Evolutionary conservation across 1,140 invertebrate genomes (phyloP).

Genomic region (Drosophila takahashii): DNA sequence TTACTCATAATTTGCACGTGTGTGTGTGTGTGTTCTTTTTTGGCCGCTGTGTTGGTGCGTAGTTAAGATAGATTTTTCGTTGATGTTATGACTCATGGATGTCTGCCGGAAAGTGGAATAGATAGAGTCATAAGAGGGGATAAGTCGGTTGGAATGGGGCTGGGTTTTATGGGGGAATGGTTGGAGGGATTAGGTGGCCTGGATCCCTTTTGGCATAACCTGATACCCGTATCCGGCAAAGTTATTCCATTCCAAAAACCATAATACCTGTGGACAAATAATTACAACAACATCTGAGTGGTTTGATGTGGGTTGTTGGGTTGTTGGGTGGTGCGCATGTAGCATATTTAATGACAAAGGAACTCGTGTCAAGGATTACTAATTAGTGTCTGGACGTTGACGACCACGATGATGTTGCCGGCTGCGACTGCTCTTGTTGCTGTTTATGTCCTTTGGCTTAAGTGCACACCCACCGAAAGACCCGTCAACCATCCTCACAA

Average conservation of each 20-base stretch:
- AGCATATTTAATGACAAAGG: slow-evolving; percentile 77
- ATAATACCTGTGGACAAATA: slow-evolving; percentile 81
- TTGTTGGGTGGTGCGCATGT: slow-evolving; percentile 51
- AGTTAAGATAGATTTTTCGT: slow-evolving; percentile 21
- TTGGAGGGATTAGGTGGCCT: slow-evolving; percentile 27
- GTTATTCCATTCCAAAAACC: slow-evolving; percentile 19
- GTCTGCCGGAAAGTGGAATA: slow-evolving; percentile 13
- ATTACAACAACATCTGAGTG: slow-evolving; percentile 60
- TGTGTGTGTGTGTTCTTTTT: not conserved
- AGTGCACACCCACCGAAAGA: slow-evolving; percentile 44
- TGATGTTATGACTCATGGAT: slow-evolving; percentile 44
- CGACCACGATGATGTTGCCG: slow-evolving; percentile 40
- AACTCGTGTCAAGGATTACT: slow-evolving; percentile 82
- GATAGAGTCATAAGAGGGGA: slow-evolving; percentile 8
- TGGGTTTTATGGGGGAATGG: not conserved
- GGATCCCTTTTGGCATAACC: slow-evolving; percentile 54
- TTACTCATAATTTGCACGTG: slow-evolving; percentile 42
- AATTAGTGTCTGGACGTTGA: slow-evolving; percentile 82
- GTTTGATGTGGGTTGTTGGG: not conserved
- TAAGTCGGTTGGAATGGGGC: slow-evolving; percentile 1
- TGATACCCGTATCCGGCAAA: slow-evolving; percentile 64
- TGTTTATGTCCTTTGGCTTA: slow-evolving; percentile 63
- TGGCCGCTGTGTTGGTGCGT: not conserved
- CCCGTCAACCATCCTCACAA: not conserved
- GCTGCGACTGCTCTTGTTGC: slow-evolving; percentile 42